Conservation (phyloP, 2,113 vertebrate genomes). For the Thunnus maccoyii region DNA sequence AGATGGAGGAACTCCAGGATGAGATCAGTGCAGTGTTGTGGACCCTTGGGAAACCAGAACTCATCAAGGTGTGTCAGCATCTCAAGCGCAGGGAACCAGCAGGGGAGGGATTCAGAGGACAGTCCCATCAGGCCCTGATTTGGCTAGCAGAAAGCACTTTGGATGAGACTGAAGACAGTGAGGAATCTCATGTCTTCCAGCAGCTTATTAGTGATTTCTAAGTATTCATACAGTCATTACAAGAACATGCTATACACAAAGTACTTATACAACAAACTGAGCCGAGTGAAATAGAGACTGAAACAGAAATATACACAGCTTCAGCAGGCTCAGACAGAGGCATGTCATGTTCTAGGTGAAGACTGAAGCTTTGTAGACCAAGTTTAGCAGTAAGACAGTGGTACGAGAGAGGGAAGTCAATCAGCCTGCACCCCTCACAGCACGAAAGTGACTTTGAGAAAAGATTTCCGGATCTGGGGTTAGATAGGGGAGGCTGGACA, state of each 20-base stretch:
- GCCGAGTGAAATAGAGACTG: neutral
- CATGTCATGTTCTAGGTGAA: neutral
- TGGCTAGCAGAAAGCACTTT: neutral
- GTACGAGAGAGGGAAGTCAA: no score
- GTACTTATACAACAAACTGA: neutral
- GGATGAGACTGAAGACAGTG: neutral
- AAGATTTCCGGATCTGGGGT: no score
- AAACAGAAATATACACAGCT: neutral
- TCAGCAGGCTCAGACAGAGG: neutral
- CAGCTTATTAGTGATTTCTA: neutral
- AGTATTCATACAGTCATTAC: neutral
- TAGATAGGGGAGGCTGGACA: no score
- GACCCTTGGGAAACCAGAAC: neutral
- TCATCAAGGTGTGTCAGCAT: neutral
- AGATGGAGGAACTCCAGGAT: neutral
- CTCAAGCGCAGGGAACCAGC: constrained; percentile 2
- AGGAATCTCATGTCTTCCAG: neutral
- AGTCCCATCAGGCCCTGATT: neutral
- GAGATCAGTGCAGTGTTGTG: neutral
- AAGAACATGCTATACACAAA: neutral
- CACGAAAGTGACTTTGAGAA: no score
- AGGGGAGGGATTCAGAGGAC: neutral
- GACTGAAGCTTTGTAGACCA: neutral
- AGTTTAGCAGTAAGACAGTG: no score
- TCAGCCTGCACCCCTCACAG: no score